A percentile compares a stretch with the other conserved stretches of the same genome.
phyloP scores from a whole-genome alignment of 2,113 vertebrate genomes.

The Laticauda colubrina region DNA sequence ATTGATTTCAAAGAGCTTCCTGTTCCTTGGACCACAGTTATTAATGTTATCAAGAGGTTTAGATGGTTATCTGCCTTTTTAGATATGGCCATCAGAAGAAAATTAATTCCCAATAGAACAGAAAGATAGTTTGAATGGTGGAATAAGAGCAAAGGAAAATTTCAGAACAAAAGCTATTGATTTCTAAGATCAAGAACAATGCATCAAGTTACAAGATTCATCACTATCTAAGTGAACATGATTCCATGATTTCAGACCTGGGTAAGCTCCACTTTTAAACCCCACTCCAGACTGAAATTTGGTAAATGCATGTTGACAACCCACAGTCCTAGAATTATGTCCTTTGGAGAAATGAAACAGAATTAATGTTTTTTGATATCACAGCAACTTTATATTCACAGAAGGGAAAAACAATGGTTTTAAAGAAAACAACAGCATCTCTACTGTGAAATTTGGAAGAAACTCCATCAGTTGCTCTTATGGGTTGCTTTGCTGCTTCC shows the following conservation, averaged over 20 bases:
- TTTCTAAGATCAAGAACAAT: not conserved
- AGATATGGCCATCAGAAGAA: not conserved
- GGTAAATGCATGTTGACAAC: not conserved
- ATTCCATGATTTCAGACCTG: not conserved
- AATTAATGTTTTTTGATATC: not conserved
- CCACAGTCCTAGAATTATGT: not conserved
- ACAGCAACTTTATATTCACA: not conserved
- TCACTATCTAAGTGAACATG: not conserved
- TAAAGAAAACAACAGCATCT: not conserved
- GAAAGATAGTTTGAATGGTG: not conserved
- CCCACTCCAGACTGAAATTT: not conserved
- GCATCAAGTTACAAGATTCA: not conserved
- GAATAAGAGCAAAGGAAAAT: not conserved
- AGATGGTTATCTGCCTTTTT: not conserved
- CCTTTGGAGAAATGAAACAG: not conserved
- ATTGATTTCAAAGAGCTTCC: not conserved
- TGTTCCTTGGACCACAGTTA: not conserved
- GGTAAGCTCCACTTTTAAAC: not conserved
- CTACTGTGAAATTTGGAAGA: not conserved
- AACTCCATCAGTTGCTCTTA: not conserved
- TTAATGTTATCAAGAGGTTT: not conserved
- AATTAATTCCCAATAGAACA: not conserved
- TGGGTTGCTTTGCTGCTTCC: not conserved
- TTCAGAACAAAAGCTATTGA: not conserved
- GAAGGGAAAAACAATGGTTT: not conserved